Base-by-base conservation (phyloP, 2,888 invertebrate species). In the Drosophila atripex region DNA sequence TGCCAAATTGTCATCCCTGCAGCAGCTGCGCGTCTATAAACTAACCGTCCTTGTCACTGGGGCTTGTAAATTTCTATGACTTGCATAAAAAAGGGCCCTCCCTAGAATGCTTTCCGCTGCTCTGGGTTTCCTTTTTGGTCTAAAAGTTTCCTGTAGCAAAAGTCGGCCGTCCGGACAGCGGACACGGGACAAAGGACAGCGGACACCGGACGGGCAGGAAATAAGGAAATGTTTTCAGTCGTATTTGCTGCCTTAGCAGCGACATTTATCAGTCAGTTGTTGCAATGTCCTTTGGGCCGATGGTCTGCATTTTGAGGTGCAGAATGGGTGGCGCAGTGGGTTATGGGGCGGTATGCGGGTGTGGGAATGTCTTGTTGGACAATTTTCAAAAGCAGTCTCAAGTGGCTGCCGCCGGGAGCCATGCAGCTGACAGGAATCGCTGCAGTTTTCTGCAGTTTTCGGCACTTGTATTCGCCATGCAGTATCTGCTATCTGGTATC, bases 211-310 rank as follows among this genome's bases (percentile, higher is more conserved):
- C 56, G 53, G 74, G 54, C 82, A 79, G 82, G 88, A 82, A 82
- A 88, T 88, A 88, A 84, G 88, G 87, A 82, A 82, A 82, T 82
- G 82, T 82, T 86, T 70, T 73, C 88, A 79, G 70, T 74, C 86
- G 77, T 88, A 88, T 86, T 80, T 80, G 80, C 87, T 77, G 88
- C 80, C 85, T 75, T 77, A 77, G 45, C 73, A 85, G 71, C 89
- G 89, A 88, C 84, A 84, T 88, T 84, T 84, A 84, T 84, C 84
- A 84, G 84, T 88, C 84, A 87, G 88, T 87, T 86, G 88, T 82
- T 88, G 88, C 79, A 75, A 71, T 61, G 38, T 63, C 52, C 53
- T 56, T 50, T 41, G 47, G 65, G 71, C 64, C 60, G 63, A 68
- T 68, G 53, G 63, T 38, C 45, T 12, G 45, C 35, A 54, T 69